Evolutionary conservation across 2,113 vertebrate species (phyloP).

Genomic region (Atherinomorus stipes): DNA sequence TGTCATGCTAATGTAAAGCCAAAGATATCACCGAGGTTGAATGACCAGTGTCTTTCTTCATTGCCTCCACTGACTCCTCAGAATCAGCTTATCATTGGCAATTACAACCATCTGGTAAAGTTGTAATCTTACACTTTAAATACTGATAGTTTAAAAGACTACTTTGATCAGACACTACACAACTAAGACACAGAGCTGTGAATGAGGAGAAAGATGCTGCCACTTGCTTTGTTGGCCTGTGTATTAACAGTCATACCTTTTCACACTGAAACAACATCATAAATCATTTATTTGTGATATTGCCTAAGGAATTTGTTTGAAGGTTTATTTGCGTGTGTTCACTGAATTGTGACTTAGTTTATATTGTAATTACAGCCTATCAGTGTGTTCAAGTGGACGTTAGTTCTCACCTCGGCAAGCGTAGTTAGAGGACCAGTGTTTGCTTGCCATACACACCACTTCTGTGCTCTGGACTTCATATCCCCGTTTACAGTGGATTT

Average conservation of each 20-base stretch:
- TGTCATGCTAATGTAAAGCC: too few relatives aligned
- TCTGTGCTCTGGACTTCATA: slow-evolving; percentile 90
- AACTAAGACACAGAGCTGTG: neutral
- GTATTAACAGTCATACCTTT: neutral
- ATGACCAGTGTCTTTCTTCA: too few relatives aligned
- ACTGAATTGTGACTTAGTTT: too few relatives aligned
- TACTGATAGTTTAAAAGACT: neutral
- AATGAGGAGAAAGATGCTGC: neutral
- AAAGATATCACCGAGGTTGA: too few relatives aligned
- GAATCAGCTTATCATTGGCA: too few relatives aligned
- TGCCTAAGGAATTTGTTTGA: neutral
- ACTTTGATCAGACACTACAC: too few relatives aligned
- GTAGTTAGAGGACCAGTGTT: slow-evolving; percentile 94
- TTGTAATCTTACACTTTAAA: neutral
- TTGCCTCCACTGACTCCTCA: too few relatives aligned
- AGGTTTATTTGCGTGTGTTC: neutral
- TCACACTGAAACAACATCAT: neutral
- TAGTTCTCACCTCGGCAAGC: slow-evolving; percentile 91
- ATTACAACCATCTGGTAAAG: too few relatives aligned
- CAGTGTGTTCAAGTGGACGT: neutral
- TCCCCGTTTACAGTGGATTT: slow-evolving; percentile 93
- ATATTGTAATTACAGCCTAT: neutral
- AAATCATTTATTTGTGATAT: neutral
- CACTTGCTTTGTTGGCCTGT: neutral
- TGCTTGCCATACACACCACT: slow-evolving; percentile 92